phyloP scores from a whole-genome alignment of 2,888 invertebrate species.

The Coleophora flavipennella region DNA sequence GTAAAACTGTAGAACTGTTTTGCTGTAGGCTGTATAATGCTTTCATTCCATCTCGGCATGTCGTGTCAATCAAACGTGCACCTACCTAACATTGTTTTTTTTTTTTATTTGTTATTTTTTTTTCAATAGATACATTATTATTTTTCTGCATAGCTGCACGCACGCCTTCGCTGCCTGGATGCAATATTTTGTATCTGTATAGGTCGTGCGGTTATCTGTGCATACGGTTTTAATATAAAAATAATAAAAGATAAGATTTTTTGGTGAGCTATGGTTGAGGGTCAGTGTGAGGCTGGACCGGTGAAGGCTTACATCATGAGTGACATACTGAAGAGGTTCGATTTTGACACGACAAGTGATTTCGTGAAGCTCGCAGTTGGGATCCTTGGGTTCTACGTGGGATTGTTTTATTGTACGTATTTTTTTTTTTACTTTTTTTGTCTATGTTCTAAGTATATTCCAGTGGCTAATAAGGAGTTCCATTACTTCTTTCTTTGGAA shows the following conservation, averaged over 20 bases:
- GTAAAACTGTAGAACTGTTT: neutral
- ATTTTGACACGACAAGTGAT: constrained; percentile 50
- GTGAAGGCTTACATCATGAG: constrained; percentile 65
- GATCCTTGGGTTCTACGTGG: constrained; percentile 52
- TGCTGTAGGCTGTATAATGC: no score
- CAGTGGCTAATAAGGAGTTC: no score
- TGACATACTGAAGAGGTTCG: constrained; percentile 56
- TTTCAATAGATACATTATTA: no score
- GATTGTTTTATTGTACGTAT: constrained; percentile 56
- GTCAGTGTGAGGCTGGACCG: constrained; percentile 49
- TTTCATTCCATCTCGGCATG: constrained; percentile 24
- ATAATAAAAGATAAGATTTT: constrained; percentile 23
- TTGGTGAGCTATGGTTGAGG: constrained; percentile 47
- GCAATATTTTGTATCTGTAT: constrained; percentile 37
- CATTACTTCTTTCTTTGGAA: no score
- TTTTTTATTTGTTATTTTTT: no score
- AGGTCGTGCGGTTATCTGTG: constrained; percentile 57
- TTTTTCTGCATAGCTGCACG: constrained; percentile 14
- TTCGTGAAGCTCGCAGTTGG: constrained; percentile 47
- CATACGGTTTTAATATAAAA: constrained; percentile 26
- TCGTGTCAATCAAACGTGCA: constrained; percentile 33
- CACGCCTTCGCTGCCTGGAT: constrained; percentile 29
- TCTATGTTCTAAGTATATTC: no score
- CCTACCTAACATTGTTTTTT: constrained; percentile 16
- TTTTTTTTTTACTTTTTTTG: no score